Evolutionary conservation across 2,797 vertebrate species (phyloP), one percentile per base, ranked within the genome.

Genomic region (Danio albolineatus): DNA sequence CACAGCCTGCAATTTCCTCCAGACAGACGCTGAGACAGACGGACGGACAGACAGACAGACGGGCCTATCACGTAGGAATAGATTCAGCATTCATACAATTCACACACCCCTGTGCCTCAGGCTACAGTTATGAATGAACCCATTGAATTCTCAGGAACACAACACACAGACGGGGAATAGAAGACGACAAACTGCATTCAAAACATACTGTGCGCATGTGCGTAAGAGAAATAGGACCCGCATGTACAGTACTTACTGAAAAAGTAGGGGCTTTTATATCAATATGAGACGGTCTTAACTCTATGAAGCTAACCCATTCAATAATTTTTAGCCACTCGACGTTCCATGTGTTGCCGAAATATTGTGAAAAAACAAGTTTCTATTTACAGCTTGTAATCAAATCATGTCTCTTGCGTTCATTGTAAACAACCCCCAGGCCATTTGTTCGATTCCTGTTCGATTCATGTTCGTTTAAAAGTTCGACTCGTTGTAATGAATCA

Each of bases 1-100:
- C 89, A 85, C 83, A 84, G 86, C 85, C 79, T 82, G 80, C 84
- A 86, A 88, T 88, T 86, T 86, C 85, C 80, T 77, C 49, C 43
- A 83, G 84, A 85, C 82, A 80, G 75, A 28, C 51, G 13, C n/a
- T 16, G 7, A 76, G 49, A 66, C 48, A 54, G 76, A 43, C 36
- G 43, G 76, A 43, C 36, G 43, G 61, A 49, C 17, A n/a, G 49
- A 56, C 43, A 79, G 81, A 70, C 73, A 82, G 83, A 54, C 80
- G 54, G 71, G 57, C 66, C 83, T 81, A 83, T 81, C 78, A 28
- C 44, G 72, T 69, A 73, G 66, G 75, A 78, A 82, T 78, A 80
- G 73, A 61, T 75, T 82, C 57, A 70, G 69, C 76, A 82, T 74
- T 81, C 79, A 82, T 74, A 56, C 71, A 82, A 73, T 84, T 82